phyloP scores from a whole-genome alignment of 2,113 vertebrate genomes.

The Copsychus sechellarum region DNA sequence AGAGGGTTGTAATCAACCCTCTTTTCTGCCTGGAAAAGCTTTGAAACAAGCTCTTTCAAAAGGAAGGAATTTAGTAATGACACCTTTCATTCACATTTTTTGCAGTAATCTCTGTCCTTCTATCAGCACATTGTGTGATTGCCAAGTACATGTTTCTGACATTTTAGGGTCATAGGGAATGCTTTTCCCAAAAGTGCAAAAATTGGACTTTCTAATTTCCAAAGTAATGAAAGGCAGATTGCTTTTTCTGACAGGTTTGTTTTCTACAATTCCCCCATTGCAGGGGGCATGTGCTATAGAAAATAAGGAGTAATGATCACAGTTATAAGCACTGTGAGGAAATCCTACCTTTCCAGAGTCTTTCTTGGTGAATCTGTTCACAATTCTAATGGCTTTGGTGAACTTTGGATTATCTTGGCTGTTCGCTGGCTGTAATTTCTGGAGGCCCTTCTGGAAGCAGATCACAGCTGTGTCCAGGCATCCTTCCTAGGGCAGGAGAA shows the following conservation, averaged over 20 bases:
- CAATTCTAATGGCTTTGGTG: neutral
- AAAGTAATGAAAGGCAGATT: neutral
- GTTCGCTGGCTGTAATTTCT: slow-evolving; percentile 42
- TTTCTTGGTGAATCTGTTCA: neutral
- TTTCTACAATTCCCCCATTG: neutral
- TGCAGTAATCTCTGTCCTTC: neutral
- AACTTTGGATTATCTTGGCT: neutral
- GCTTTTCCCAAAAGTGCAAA: neutral
- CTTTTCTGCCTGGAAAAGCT: neutral
- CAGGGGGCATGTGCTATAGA: neutral
- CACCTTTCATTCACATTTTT: neutral
- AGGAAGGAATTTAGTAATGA: neutral
- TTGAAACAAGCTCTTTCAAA: neutral
- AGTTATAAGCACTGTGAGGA: neutral
- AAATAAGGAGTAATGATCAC: neutral
- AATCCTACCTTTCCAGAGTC: slow-evolving; percentile 9
- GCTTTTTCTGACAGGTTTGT: neutral
- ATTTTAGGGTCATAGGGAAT: neutral
- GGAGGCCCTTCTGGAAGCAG: slow-evolving; percentile 66
- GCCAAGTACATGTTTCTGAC: rapidly evolving
- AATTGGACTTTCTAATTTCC: neutral
- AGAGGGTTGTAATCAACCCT: neutral
- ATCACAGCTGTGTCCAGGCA: slow-evolving; percentile 63
- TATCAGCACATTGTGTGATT: rapidly evolving
- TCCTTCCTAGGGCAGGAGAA: slow-evolving; percentile 47